A percentile compares a stretch with the other conserved stretches of the same genome.
phyloP scores from a whole-genome alignment of 1,140 invertebrate genomes.

The Drosophila mayri region DNA sequence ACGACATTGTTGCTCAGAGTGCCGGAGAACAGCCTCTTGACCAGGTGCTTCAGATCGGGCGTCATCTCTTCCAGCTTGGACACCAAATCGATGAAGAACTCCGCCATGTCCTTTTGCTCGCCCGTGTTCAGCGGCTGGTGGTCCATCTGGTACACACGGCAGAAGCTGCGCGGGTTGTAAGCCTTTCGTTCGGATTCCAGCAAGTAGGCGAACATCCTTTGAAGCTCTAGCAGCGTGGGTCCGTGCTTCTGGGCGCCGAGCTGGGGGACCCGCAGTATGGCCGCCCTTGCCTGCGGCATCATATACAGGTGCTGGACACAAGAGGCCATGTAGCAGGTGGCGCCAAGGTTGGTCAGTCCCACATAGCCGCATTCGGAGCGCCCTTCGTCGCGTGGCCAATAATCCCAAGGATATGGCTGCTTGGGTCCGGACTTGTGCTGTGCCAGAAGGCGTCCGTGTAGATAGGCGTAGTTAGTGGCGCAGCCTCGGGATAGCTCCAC shows the following conservation, averaged over 20 bases:
- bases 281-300: constrained; percentile 95
- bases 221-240: constrained; percentile 93
- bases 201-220: constrained; percentile 98
- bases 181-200: constrained; percentile 97
- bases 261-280: constrained; percentile 89
- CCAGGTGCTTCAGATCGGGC: constrained; percentile 93
- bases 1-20: constrained; percentile 97
- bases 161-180: constrained; percentile 97
- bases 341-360: constrained; percentile 96
- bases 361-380: constrained; percentile 97
- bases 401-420: constrained; percentile 97
- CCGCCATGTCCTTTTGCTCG: constrained; percentile 99
- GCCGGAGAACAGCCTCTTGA: constrained; percentile 96
- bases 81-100: constrained; percentile 98
- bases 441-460: constrained; percentile 92
- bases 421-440: constrained; percentile 95
- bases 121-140: constrained; percentile 97
- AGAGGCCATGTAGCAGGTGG: constrained; percentile 98
- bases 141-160: constrained; percentile 98
- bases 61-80: constrained; percentile 98
- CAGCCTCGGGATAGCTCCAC: constrained; percentile 94
- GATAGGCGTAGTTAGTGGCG: constrained; percentile 93
- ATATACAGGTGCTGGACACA: constrained; percentile 98
- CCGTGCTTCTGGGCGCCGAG: constrained; percentile 91
- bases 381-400: constrained; percentile 98